Evolutionary conservation across 1,140 invertebrate genomes (phyloP).

Genomic region (Hypothenemus hampei): DNA sequence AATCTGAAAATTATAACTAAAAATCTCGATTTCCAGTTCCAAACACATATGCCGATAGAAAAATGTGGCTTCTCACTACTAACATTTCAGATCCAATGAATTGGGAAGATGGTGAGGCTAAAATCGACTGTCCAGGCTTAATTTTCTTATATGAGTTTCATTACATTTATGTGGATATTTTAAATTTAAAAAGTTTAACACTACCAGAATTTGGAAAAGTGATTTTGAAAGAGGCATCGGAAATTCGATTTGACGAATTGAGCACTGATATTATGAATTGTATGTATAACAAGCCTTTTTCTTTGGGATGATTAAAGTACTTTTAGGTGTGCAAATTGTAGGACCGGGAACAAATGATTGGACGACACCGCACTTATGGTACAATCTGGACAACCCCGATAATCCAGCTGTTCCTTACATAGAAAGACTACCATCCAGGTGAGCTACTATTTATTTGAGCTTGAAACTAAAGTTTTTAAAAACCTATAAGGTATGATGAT

Average conservation of each 20-base stretch:
- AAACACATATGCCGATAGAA: constrained; percentile 1
- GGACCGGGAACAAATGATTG: not conserved
- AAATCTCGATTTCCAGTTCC: not conserved
- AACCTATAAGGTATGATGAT: no score
- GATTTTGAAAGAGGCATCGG: not conserved
- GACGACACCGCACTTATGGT: not conserved
- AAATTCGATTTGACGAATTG: constrained; percentile 3
- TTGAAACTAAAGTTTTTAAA: no score
- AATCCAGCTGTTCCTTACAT: constrained; percentile 11
- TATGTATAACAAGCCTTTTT: constrained; percentile 2
- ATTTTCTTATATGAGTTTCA: not conserved
- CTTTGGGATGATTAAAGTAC: no score
- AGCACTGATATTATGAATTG: constrained; percentile 6
- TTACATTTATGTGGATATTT: no score
- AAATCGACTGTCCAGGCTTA: constrained; percentile 3
- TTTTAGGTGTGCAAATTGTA: no score
- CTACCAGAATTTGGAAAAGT: not conserved
- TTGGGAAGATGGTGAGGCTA: not conserved
- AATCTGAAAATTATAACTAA: no score
- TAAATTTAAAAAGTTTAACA: not conserved
- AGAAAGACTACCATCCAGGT: constrained; percentile 2
- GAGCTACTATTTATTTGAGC: no score
- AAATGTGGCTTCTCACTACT: constrained; percentile 3
- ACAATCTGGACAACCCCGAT: constrained; percentile 3
- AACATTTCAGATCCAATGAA: not conserved